Conservation (phyloP, 2,113 vertebrate species). For the Acanthisitta chloris region DNA sequence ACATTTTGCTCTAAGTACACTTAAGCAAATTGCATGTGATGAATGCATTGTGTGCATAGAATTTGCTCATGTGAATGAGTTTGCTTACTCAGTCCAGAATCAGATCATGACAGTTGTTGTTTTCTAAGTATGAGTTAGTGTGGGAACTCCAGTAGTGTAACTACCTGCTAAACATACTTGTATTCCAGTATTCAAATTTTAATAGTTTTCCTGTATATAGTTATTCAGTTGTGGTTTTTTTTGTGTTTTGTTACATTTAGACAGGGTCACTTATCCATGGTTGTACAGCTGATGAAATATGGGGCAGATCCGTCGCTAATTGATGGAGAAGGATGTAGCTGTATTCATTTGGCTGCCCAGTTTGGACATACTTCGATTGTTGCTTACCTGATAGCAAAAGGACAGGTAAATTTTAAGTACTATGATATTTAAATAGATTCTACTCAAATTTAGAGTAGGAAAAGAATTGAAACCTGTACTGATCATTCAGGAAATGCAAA, state of each 20-base stretch:
- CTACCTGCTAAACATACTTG: background rate
- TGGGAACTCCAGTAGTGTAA: background rate
- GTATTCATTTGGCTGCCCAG: slow-evolving; percentile 95
- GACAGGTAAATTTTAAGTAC: slow-evolving; percentile 84
- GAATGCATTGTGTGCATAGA: background rate
- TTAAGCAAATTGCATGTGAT: background rate
- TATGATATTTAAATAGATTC: background rate
- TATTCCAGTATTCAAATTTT: background rate
- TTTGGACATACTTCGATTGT: slow-evolving; percentile 99
- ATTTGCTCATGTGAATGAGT: background rate
- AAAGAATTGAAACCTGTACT: background rate
- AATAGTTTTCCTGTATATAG: background rate
- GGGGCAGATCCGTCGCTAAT: slow-evolving; percentile 96
- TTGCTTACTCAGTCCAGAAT: background rate
- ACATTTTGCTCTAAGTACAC: background rate
- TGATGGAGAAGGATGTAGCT: slow-evolving; percentile 98
- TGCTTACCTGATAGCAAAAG: slow-evolving; percentile 98
- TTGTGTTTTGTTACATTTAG: slow-evolving; percentile 74
- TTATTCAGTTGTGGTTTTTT: slow-evolving; percentile 10
- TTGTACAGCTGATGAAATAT: slow-evolving; percentile 97
- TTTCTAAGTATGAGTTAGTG: background rate
- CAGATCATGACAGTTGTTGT: background rate
- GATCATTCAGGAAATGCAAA: background rate
- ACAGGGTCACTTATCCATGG: slow-evolving; percentile 98
- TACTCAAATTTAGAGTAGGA: background rate